phyloP scores from a whole-genome alignment of 2,797 vertebrate genomes.

The Channa striata region DNA sequence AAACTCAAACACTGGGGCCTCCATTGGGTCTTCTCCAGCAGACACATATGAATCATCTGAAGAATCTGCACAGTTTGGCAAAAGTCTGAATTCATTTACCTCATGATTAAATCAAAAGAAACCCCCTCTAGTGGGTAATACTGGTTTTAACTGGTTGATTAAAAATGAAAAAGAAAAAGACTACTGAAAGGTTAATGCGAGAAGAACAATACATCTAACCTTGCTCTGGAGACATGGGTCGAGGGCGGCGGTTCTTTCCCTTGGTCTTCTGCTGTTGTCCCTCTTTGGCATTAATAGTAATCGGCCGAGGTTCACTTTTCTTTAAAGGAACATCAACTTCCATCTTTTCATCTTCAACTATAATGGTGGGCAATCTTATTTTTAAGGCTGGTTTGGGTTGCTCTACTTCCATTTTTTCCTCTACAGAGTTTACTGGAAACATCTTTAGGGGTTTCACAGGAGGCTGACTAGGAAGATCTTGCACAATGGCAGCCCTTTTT shows the following conservation, averaged over 20 bases:
- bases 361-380: conserved; percentile 81
- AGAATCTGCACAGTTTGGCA: conserved; percentile 86
- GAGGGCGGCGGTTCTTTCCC: conserved; percentile 89
- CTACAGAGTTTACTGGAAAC: conserved; percentile 49
- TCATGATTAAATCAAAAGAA: background rate
- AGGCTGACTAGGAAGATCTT: conserved; percentile 65
- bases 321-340: conserved; percentile 60
- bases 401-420: conserved; percentile 84
- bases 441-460: conserved; percentile 67
- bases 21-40: conserved; percentile 94
- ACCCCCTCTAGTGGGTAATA: background rate
- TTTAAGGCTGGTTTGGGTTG: conserved; percentile 52
- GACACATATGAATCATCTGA: conserved; percentile 98
- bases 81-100: conserved; percentile 19
- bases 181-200: conserved; percentile 16
- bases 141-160: conserved; percentile 6
- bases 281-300: conserved; percentile 57
- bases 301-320: conserved; percentile 59
- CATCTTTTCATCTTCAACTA: conserved; percentile 84
- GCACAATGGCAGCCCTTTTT: conserved; percentile 60
- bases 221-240: conserved; percentile 93
- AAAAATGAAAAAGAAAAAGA: conserved; percentile 22
- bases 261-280: conserved; percentile 84
- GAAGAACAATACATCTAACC: conserved; percentile 78
- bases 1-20: conserved; percentile 94